These are phyloP conservation scores for Anolis sagrei DNA, from an alignment of 2,113 vertebrate species.

Conservation along the genomic window DNA sequence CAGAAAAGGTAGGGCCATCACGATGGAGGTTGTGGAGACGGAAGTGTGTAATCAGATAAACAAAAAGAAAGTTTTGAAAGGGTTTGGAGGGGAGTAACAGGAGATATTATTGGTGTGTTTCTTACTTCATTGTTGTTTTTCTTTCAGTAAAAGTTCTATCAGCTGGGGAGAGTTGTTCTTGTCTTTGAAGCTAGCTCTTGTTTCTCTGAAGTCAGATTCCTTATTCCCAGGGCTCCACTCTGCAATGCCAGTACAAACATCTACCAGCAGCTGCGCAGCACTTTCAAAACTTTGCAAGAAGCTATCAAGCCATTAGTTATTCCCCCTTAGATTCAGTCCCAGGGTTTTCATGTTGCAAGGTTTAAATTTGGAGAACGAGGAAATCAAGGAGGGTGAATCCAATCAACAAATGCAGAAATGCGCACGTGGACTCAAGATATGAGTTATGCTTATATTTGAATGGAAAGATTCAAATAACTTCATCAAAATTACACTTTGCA, in stretches of 20 bases:
- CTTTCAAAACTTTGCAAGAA: slow-evolving; percentile 72
- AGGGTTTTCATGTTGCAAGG: slow-evolving; percentile 55
- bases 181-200: slow-evolving; percentile 84
- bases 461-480: slow-evolving; percentile 22
- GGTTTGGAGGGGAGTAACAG: slow-evolving; percentile 65
- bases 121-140: slow-evolving; percentile 81
- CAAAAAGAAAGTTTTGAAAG: slow-evolving; percentile 66
- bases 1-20: slow-evolving; percentile 60
- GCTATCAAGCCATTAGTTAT: slow-evolving; percentile 69
- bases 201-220: slow-evolving; percentile 85
- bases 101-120: slow-evolving; percentile 72
- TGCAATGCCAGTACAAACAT: slow-evolving; percentile 81
- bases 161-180: slow-evolving; percentile 78
- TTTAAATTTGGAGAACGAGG: slow-evolving; percentile 41
- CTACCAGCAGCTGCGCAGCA: slow-evolving; percentile 78
- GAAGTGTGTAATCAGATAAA: slow-evolving; percentile 68
- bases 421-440: slow-evolving; percentile 12
- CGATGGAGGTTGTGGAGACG: slow-evolving; percentile 63
- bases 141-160: slow-evolving; percentile 79
- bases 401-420: slow-evolving; percentile 51
- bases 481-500: slow-evolving; percentile 10
- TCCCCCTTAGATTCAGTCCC: slow-evolving; percentile 59
- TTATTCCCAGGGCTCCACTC: slow-evolving; percentile 78
- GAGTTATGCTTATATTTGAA: slow-evolving; percentile 21
- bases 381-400: slow-evolving; percentile 56